Percentiles rank a stretch among this genome's conserved stretches.
Conservation (phyloP, 37 sponge, comb jelly and placozoan species). For the Chondrilla cf. caribensis region DNA sequence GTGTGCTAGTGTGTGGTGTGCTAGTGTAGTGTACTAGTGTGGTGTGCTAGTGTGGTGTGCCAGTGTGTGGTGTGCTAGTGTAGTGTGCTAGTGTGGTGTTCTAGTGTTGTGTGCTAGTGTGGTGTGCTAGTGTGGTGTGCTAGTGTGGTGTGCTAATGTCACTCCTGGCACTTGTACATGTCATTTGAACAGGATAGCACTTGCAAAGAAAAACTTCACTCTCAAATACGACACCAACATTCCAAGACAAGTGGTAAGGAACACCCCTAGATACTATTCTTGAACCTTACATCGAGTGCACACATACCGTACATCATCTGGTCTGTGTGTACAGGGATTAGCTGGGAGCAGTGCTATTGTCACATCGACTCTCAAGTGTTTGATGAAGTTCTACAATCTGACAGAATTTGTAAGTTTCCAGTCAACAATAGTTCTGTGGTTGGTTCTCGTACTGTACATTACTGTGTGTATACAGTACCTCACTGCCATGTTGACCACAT, state of each 20-base stretch:
- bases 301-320: neutral
- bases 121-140: neutral
- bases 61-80: neutral
- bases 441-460: neutral
- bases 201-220: constrained; percentile 79
- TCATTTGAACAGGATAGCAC: constrained; percentile 60
- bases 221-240: constrained; percentile 85
- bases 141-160: neutral
- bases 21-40: neutral
- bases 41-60: neutral
- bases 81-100: neutral
- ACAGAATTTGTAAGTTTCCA: constrained; percentile 57
- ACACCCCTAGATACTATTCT: neutral
- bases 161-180: neutral
- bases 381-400: constrained; percentile 80
- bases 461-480: neutral
- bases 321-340: constrained; percentile 70
- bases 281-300: neutral
- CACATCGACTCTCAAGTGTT: constrained; percentile 72
- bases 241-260: constrained; percentile 86
- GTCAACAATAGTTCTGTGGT: neutral
- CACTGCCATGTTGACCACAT: no score
- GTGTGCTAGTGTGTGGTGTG: neutral
- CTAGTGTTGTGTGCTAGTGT: neutral
- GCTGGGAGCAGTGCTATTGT: constrained; percentile 95